Percentiles rank a stretch among this genome's conserved stretches.
Conservation (phyloP, 2,888 invertebrate genomes). For the Eupithecia abbreviata region DNA sequence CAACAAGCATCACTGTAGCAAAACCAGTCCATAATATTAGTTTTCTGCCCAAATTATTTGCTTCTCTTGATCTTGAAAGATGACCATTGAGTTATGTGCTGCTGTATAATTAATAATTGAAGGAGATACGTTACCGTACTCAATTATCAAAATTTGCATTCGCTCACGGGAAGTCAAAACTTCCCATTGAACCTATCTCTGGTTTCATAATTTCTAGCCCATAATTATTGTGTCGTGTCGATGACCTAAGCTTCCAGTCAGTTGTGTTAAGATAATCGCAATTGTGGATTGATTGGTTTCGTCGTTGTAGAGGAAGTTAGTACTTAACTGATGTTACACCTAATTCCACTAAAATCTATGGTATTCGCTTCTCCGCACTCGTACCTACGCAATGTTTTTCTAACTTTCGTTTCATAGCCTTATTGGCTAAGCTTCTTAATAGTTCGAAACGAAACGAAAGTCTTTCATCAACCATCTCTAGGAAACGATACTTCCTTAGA, state of each 20-base stretch:
- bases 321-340: not conserved
- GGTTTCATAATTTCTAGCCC: not conserved
- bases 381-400: not conserved
- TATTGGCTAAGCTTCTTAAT: not conserved
- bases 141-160: not conserved
- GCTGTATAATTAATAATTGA: not conserved
- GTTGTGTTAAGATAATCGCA: not conserved
- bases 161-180: not conserved
- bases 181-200: not conserved
- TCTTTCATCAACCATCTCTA: not conserved
- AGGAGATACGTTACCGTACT: not conserved
- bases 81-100: not conserved
- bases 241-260: slow-evolving; percentile 9
- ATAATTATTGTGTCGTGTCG: slow-evolving; percentile 1
- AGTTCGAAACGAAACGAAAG: not conserved
- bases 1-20: not conserved
- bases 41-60: not conserved
- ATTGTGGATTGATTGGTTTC: not conserved
- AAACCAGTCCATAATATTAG: not conserved
- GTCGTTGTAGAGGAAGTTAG: not conserved
- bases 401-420: not conserved
- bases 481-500: not conserved
- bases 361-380: not conserved
- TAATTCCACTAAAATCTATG: not conserved
- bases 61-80: not conserved